These are phyloP conservation scores for Actinernus sp. DNA, from an alignment of 92 coral and sea anemone species.

Conservation along the genomic window DNA sequence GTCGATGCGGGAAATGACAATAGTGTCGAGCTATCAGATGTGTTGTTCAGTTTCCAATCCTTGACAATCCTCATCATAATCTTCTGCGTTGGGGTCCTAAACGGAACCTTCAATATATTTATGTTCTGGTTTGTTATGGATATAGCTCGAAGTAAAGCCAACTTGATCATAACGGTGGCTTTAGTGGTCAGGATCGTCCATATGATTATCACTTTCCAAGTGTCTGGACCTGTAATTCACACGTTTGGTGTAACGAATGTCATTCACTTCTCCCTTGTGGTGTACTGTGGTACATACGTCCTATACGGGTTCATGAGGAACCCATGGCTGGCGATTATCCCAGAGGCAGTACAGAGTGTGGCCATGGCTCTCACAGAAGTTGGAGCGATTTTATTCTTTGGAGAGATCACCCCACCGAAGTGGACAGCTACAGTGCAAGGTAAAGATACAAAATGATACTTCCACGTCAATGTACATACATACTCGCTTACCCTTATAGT, in stretches of 20 bases:
- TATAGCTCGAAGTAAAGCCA: constrained; percentile 52
- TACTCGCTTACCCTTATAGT: too few relatives aligned
- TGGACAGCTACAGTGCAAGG: constrained; percentile 64
- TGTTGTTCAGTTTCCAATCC: constrained; percentile 38
- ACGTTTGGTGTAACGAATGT: constrained; percentile 31
- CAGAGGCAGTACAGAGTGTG: constrained; percentile 45
- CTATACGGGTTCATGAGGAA: constrained; percentile 40
- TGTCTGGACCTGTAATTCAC: constrained; percentile 53
- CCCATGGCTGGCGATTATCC: constrained; percentile 62
- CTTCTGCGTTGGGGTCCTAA: constrained; percentile 66
- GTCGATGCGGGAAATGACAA: background rate
- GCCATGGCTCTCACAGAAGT: constrained; percentile 32
- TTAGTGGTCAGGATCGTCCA: constrained; percentile 45
- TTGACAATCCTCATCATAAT: constrained; percentile 59
- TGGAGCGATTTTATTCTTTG: constrained; percentile 29
- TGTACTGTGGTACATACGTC: constrained; percentile 36
- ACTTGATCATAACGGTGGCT: constrained; percentile 65
- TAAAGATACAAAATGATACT: too few relatives aligned
- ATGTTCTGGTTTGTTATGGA: constrained; percentile 82
- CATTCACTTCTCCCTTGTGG: constrained; percentile 16
- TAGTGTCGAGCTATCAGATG: constrained; percentile 15
- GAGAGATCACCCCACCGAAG: constrained; percentile 31
- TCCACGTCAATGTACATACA: too few relatives aligned
- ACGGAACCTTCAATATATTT: constrained; percentile 60
- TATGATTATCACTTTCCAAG: constrained; percentile 50